Base-by-base conservation (phyloP, 2,888 invertebrate genomes). In the Coelopa pilipes region DNA sequence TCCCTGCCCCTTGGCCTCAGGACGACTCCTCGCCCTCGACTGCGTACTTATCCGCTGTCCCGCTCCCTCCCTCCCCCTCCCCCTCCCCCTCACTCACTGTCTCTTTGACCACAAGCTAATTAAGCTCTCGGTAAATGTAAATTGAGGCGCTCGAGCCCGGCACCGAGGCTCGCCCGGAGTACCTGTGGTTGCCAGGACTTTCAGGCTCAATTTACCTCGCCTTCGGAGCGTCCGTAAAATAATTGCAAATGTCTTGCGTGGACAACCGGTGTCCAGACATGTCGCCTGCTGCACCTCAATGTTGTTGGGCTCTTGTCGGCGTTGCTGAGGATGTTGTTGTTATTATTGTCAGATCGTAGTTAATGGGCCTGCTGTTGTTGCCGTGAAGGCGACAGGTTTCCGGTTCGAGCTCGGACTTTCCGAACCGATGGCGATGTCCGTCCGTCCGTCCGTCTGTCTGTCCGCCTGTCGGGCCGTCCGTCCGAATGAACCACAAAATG, bases 171-270 rank as follows among this genome's bases (percentile, higher is more conserved):
- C 53, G 53, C 11, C 34, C 53, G 34, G 34, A 53, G 55, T 34
- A 67, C 67, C 55, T 67, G 67, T 67, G 67, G 67, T 67, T 67
- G 13, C 45, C 11, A 24, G 13, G 19, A 45, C 17, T 69, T 69
- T 69, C 69, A 69, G 57, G 57, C 57, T 69, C 69, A 57, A 57
- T 69, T 69, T 34, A 69, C 59, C 57, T 45, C 24, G 19, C 46
- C 59, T 50, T 13, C 55, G 24, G 24, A 67, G 55, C 49, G 34
- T 53, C 53, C 67, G n/a, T 67, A 50, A 67, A 21, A 67, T 67
- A 67, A 67, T 67, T 53, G 55, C 45, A 50, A 50, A 53, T 67
- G 67, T 45, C 67, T 53, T 67, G 21, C 34, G 21, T 67, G 24
- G 67, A 34, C 15, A 55, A 3, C n/a, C 24, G 53, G 15, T n/a